Base-by-base conservation (phyloP, 2,888 invertebrate genomes). In the Galerucella pusilla region DNA sequence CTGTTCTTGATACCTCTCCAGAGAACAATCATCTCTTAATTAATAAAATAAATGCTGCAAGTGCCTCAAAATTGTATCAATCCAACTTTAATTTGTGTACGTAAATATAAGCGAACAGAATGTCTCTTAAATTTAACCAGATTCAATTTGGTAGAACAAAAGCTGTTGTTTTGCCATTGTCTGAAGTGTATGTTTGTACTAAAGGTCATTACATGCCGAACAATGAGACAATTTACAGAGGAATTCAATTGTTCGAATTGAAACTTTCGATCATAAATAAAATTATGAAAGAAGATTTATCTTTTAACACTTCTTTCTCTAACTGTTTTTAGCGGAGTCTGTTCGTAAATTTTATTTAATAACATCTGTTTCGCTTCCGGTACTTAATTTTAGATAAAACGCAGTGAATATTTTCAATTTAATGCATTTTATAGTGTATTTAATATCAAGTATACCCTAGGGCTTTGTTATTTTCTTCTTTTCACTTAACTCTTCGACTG, bases 191-290 rank as follows among this genome's bases (percentile, higher is more conserved):
- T 45, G 57, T 68, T 52, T 69, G 20, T 69, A 49, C 45, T 49
- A 69, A 52, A 61, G 49, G 45, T 69, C 61, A 16, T 69, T 54
- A 28, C 49, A 60, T 45, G 42, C 60, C 59, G 42, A 69, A 69
- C 61, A 69, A 69, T 60, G 49, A 46, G 42, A 60, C 69, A 61
- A 16, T 69, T 54, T 35, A 61, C 12, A n/a, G 46, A 5, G 69
- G 69, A 69, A 69, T 69, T 61, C 69, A 61, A 69, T 69, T 69
- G 69, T 68, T 45, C 46, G 25, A 35, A 68, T 57, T 25, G 66
- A 66, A 66, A 49, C 12, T 68, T 59, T 68, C 59, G 59, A 42
- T 45, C 57, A 57, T 57, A 57, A 57, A 57, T 57, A 20, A 57
- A 20, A 57, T 12, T 57, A 57, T 57, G 16, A 57, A 57, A 57